These are phyloP conservation scores for Muntiacus reevesi DNA, from an alignment of 2,113 vertebrate species.

Conservation along the genomic window DNA sequence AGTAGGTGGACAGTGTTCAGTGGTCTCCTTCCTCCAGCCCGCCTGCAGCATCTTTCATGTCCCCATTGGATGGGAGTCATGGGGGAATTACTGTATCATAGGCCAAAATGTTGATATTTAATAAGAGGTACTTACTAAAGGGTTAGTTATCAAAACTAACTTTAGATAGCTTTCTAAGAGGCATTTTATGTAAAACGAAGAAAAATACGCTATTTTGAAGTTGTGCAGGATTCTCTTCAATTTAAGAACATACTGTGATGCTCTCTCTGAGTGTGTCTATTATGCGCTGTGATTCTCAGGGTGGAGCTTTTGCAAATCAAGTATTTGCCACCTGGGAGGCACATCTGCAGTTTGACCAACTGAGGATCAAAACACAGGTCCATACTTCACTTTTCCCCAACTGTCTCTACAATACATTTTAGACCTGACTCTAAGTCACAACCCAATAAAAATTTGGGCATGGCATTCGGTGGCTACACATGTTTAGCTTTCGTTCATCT, in stretches of 20 bases:
- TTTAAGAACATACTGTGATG: too few relatives aligned
- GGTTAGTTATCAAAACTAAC: background rate
- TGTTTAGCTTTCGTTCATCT: background rate
- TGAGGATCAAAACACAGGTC: background rate
- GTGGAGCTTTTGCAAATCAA: background rate
- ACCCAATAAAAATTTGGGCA: background rate
- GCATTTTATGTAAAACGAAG: background rate
- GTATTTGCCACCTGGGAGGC: background rate
- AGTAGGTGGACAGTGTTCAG: fast-evolving
- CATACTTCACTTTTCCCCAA: background rate
- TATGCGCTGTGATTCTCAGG: background rate
- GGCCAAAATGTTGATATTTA: background rate
- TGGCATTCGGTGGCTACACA: fast-evolving
- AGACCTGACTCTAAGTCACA: background rate
- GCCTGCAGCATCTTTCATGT: too few relatives aligned
- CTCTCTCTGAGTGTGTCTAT: background rate
- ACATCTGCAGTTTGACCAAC: background rate
- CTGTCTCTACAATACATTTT: fast-evolving
- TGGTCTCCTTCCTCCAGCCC: background rate
- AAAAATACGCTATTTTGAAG: background rate
- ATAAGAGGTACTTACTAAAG: background rate
- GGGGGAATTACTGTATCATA: background rate
- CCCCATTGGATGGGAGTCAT: background rate
- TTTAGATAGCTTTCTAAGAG: background rate
- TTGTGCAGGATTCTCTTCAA: background rate